These are phyloP conservation scores for Eufriesea mexicana DNA, from an alignment of 1,140 invertebrate species.

Conservation along the genomic window DNA sequence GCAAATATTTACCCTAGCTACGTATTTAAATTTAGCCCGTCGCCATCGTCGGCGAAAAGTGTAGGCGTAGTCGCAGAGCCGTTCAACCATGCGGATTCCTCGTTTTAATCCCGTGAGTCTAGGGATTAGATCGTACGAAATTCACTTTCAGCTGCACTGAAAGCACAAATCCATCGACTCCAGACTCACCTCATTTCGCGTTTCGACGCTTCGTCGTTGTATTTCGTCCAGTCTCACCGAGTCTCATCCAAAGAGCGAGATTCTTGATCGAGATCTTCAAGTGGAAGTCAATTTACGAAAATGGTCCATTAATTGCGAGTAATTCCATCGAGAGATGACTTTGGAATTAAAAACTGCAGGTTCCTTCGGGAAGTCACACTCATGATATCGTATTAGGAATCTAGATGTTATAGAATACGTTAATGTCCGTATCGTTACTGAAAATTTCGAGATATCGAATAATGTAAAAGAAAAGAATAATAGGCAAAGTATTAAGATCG, in stretches of 20 bases:
- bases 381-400: no score
- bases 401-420: no score
- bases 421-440: no score
- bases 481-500: background rate
- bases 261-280: background rate
- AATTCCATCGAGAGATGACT: no score
- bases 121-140: background rate
- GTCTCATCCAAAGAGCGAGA: no score
- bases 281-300: background rate
- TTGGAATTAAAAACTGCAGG: no score
- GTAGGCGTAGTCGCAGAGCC: slow-evolving; percentile 42
- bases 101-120: background rate
- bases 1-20: slow-evolving; percentile 61
- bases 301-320: no score
- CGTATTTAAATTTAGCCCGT: slow-evolving; percentile 64
- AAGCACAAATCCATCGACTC: no score
- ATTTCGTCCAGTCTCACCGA: no score
- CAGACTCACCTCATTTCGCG: background rate
- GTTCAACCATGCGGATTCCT: background rate
- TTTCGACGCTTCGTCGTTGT: background rate
- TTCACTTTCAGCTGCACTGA: background rate
- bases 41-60: slow-evolving; percentile 37
- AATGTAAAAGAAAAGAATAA: no score
- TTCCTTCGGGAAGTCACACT: no score
- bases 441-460: background rate